Evolutionary conservation across 2,888 invertebrate species (phyloP).

Genomic region (Hypercompe scribonia): DNA sequence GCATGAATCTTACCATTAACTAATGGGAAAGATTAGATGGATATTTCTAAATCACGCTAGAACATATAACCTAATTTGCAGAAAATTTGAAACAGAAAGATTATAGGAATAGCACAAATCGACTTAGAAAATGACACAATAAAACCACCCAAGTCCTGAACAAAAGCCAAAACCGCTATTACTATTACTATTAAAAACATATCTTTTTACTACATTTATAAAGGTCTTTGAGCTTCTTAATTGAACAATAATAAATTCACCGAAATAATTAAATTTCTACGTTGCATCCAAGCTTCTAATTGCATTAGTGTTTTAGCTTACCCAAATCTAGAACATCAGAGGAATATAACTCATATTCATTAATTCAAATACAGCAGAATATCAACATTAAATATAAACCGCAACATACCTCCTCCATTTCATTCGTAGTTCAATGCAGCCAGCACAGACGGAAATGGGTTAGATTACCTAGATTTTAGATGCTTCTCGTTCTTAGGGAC

Average conservation of each 20-base stretch:
- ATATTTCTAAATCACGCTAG: too few species aligned
- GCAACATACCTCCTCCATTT: constrained; percentile 28
- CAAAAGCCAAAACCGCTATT: background rate
- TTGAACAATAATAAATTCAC: background rate
- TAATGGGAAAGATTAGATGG: too few species aligned
- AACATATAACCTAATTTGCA: too few species aligned
- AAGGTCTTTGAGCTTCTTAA: background rate
- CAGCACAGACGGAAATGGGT: constrained; percentile 55
- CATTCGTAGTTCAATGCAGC: constrained; percentile 42
- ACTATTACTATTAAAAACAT: background rate
- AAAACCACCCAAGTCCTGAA: background rate
- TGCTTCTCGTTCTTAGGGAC: constrained; percentile 67
- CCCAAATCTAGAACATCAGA: constrained; percentile 10
- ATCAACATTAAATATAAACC: constrained; percentile 34
- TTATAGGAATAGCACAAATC: background rate
- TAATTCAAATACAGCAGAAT: constrained; percentile 26
- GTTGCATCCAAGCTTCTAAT: background rate
- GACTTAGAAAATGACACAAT: background rate
- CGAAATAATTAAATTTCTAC: background rate
- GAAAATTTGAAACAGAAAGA: too few species aligned
- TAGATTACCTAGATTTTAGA: constrained; percentile 65
- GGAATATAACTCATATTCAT: constrained; percentile 16
- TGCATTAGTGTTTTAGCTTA: background rate
- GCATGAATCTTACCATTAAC: too few species aligned
- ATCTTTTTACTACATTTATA: background rate